phyloP scores from a whole-genome alignment of 2,113 vertebrate species.

The Pogona vitticeps region DNA sequence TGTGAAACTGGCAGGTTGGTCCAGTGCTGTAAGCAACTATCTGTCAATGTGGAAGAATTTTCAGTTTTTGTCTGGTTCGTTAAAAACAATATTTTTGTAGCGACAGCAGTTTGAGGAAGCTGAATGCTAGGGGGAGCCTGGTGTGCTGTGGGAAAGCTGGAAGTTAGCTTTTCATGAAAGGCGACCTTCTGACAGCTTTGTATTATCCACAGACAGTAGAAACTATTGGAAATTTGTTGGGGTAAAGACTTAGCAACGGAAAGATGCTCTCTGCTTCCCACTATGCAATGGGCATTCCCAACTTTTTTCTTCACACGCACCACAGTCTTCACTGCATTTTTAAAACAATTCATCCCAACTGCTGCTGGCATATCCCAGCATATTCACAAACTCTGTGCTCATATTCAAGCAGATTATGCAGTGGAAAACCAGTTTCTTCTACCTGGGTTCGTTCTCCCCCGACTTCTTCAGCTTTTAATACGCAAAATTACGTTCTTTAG shows the following conservation, averaged over 20 bases:
- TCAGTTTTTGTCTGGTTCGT: slow-evolving; percentile 22
- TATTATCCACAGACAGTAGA: neutral
- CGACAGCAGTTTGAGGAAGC: slow-evolving; percentile 21
- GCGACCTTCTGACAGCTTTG: neutral
- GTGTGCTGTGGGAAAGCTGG: slow-evolving; percentile 31
- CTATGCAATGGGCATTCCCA: slow-evolving; percentile 10
- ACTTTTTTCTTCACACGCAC: slow-evolving; percentile 2
- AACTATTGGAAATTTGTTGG: neutral
- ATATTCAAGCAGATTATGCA: slow-evolving; percentile 31
- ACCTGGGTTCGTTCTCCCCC: slow-evolving; percentile 29
- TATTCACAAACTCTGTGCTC: neutral
- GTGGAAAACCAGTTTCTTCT: slow-evolving; percentile 10
- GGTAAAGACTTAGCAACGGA: neutral
- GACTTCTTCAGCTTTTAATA: neutral
- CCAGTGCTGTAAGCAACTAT: slow-evolving; percentile 31
- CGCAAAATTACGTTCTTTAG: too few relatives aligned
- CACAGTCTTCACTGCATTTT: slow-evolving; percentile 19
- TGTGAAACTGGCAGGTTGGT: slow-evolving; percentile 34
- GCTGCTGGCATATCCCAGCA: neutral
- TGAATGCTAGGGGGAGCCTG: slow-evolving; percentile 11
- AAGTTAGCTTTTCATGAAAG: slow-evolving; percentile 44
- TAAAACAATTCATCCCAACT: neutral
- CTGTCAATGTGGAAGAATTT: slow-evolving; percentile 13
- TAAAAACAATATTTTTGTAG: slow-evolving; percentile 32
- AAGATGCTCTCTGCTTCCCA: slow-evolving; percentile 40